These are phyloP conservation scores for Melanostoma scalare DNA, from an alignment of 2,888 invertebrate genomes.

Conservation along the genomic window DNA sequence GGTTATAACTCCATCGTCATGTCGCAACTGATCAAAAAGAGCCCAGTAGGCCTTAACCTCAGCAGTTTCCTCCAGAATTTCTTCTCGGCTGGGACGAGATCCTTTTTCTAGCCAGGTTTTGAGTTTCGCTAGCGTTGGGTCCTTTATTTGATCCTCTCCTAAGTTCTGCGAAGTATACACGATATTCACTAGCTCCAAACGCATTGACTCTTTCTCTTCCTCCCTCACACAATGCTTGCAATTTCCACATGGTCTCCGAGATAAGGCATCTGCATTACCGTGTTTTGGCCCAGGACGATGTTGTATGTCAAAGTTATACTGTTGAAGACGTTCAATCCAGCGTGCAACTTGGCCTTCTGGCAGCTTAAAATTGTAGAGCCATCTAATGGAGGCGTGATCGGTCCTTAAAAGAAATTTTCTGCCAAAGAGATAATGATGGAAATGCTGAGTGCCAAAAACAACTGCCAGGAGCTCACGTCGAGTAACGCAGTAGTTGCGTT, in stretches of 20 bases:
- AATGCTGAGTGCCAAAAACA: constrained; percentile 63
- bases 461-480: constrained; percentile 43
- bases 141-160: neutral
- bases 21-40: neutral
- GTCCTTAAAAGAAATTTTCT: constrained; percentile 66
- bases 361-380: constrained; percentile 43
- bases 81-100: too few relatives aligned
- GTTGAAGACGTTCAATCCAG: constrained; percentile 30
- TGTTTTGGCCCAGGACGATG: constrained; percentile 20
- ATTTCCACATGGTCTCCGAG: constrained; percentile 16
- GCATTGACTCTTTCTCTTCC: neutral
- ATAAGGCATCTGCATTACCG: constrained; percentile 45
- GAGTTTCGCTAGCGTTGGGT: too few relatives aligned
- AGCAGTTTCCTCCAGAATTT: too few relatives aligned
- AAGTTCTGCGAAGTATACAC: neutral
- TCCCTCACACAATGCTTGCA: constrained; percentile 8
- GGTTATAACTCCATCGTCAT: neutral
- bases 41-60: too few relatives aligned
- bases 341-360: constrained; percentile 41
- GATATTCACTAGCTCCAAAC: too few relatives aligned
- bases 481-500: constrained; percentile 23
- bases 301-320: constrained; percentile 24
- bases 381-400: constrained; percentile 31
- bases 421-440: neutral
- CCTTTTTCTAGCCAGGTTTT: too few relatives aligned